These are phyloP conservation scores for Prionailurus bengalensis DNA, from an alignment of 2,113 vertebrate species.

Conservation along the genomic window DNA sequence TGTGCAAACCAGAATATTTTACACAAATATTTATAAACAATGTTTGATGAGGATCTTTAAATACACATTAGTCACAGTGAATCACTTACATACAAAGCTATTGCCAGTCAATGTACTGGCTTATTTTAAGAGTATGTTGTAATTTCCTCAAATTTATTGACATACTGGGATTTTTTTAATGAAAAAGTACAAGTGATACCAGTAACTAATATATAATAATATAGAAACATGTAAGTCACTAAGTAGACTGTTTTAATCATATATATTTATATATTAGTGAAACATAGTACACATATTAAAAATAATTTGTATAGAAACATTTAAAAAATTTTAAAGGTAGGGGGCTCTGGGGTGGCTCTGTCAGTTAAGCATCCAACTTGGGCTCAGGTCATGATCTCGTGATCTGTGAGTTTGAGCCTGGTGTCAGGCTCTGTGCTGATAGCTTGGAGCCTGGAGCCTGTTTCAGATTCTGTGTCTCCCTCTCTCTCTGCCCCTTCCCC, in stretches of 20 bases:
- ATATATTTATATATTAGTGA: background rate
- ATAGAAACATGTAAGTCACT: background rate
- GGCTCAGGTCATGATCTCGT: too few relatives aligned
- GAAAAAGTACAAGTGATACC: background rate
- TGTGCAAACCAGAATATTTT: background rate
- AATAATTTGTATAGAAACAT: background rate
- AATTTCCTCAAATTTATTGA: background rate
- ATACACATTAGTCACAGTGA: background rate
- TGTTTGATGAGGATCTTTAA: background rate
- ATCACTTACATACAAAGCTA: background rate
- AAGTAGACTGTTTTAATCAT: background rate
- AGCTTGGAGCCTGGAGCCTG: too few relatives aligned
- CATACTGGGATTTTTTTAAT: background rate
- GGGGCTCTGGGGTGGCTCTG: too few relatives aligned
- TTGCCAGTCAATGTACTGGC: background rate
- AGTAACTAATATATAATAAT: background rate
- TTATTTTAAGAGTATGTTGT: background rate
- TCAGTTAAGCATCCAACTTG: too few relatives aligned
- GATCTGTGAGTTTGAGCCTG: too few relatives aligned
- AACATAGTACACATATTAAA: background rate
- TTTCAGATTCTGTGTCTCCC: too few relatives aligned
- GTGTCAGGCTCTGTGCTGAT: too few relatives aligned
- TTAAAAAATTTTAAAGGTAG: too few relatives aligned
- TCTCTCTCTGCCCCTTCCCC: too few relatives aligned
- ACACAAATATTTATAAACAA: background rate